Conservation (phyloP, 1,140 invertebrate species). For the Gyrodactylus salaris region DNA sequence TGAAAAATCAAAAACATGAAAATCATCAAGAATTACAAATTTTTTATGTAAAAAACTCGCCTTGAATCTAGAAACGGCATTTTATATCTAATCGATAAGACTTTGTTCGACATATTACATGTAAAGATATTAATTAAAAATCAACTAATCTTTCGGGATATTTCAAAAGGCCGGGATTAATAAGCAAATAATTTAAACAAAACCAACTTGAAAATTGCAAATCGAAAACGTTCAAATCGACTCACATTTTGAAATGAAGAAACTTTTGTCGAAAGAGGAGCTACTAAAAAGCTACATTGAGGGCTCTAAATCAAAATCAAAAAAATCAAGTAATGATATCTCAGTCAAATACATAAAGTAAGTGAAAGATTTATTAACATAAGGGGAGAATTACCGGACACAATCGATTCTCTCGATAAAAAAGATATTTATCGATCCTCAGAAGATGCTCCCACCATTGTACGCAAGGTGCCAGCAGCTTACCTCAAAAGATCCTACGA, state of each 20-base stretch:
- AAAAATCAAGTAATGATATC: neutral
- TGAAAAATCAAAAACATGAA: no score
- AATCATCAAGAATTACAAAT: no score
- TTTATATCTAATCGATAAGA: no score
- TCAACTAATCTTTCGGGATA: no score
- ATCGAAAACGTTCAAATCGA: no score
- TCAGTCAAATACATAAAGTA: neutral
- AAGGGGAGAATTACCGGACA: neutral
- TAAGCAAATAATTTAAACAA: no score
- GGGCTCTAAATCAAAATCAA: neutral
- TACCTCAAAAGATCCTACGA: constrained; percentile 11
- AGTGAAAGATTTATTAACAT: neutral
- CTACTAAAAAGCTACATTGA: neutral
- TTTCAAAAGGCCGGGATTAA: no score
- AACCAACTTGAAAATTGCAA: no score
- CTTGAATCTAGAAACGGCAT: no score
- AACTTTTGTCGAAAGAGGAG: neutral
- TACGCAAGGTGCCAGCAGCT: neutral
- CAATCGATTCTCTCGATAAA: neutral
- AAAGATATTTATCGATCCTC: neutral
- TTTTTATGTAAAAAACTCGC: no score
- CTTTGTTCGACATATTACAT: no score
- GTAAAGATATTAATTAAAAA: no score
- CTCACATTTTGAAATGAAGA: neutral
- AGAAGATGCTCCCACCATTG: neutral